A percentile compares a stretch with the other conserved stretches of the same genome.
phyloP scores from a whole-genome alignment of 2,797 vertebrate genomes.

The Mycteria americana region DNA sequence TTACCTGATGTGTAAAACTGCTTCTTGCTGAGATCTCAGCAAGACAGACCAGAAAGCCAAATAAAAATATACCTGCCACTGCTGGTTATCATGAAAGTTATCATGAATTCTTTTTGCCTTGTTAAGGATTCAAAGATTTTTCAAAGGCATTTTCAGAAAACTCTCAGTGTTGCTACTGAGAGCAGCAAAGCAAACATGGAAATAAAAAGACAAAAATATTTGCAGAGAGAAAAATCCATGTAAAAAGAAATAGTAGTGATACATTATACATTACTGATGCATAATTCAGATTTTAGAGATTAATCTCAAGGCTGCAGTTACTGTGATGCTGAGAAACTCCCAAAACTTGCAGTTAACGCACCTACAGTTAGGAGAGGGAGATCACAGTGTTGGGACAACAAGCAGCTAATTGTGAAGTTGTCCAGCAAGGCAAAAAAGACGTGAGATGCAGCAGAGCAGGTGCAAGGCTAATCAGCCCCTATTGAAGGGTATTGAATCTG shows the following conservation, averaged over 20 bases:
- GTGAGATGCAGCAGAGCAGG: background rate
- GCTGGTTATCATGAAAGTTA: background rate
- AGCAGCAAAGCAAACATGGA: background rate
- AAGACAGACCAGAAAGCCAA: background rate
- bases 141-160: constrained; percentile 1
- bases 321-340: background rate
- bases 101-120: background rate
- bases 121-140: constrained; percentile 4
- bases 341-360: background rate
- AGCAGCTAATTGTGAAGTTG: background rate
- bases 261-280: background rate
- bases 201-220: constrained; percentile 1
- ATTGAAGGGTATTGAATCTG: background rate
- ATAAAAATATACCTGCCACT: background rate
- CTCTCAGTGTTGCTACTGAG: background rate
- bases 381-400: background rate
- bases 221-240: background rate
- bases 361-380: background rate
- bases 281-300: constrained; percentile 15
- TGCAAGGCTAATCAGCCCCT: background rate
- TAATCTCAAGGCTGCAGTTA: background rate
- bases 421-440: background rate
- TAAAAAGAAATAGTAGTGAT: background rate
- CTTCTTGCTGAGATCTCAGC: background rate
- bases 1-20: background rate